phyloP scores from a whole-genome alignment of 2,113 vertebrate genomes.

The Paraplagusia blochii region DNA sequence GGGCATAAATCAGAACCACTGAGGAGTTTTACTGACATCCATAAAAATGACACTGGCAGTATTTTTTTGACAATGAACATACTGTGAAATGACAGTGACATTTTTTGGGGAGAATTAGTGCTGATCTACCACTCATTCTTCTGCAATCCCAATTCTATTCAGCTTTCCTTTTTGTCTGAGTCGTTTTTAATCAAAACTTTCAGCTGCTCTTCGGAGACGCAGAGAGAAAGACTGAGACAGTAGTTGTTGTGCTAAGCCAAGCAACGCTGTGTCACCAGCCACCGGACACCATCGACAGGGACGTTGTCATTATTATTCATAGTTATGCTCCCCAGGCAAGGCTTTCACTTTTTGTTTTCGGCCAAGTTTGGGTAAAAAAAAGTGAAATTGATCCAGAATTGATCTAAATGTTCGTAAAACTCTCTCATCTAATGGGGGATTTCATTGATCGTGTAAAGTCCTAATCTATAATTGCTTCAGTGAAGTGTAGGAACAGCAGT shows the following conservation, averaged over 20 bases:
- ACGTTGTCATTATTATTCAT: slow-evolving; percentile 40
- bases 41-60: slow-evolving; percentile 23
- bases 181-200: slow-evolving; percentile 68
- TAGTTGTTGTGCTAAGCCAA: slow-evolving; percentile 54
- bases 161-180: slow-evolving; percentile 59
- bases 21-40: slow-evolving; percentile 22
- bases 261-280: slow-evolving; percentile 26
- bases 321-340: slow-evolving; percentile 38
- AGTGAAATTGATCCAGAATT: slow-evolving; percentile 59
- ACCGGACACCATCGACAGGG: slow-evolving; percentile 32
- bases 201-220: slow-evolving; percentile 53
- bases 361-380: slow-evolving; percentile 55
- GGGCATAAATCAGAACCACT: slow-evolving; percentile 24
- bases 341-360: slow-evolving; percentile 57
- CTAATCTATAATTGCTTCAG: slow-evolving; percentile 61
- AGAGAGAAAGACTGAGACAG: slow-evolving; percentile 35
- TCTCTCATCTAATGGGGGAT: slow-evolving; percentile 62
- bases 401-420: slow-evolving; percentile 54
- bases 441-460: slow-evolving; percentile 67
- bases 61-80: slow-evolving; percentile 48
- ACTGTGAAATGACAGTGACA: slow-evolving; percentile 41
- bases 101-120: slow-evolving; percentile 36
- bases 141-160: slow-evolving; percentile 56
- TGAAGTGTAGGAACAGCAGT: slow-evolving; percentile 60
- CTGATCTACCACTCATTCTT: slow-evolving; percentile 48